Conservation (phyloP, 2,797 vertebrate species). For the Chiroxiphia lanceolata region DNA sequence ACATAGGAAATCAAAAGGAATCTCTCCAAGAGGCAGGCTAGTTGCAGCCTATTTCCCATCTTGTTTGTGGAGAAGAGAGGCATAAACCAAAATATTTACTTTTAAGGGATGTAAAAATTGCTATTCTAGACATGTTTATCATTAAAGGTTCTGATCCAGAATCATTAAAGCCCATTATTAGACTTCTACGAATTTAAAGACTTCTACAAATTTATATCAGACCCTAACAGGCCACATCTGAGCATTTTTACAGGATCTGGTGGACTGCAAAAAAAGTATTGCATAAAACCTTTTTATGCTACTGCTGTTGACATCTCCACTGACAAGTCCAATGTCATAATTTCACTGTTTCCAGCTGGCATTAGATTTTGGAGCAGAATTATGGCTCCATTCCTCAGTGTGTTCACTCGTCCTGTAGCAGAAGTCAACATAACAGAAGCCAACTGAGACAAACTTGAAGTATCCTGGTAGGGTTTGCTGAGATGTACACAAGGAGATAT, state of each 20-base stretch:
- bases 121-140: background rate
- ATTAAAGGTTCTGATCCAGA: slow-evolving; percentile 7
- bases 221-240: background rate
- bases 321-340: slow-evolving; percentile 65
- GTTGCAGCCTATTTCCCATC: background rate
- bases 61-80: background rate
- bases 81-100: slow-evolving; percentile 32
- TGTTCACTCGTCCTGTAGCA: slow-evolving; percentile 57
- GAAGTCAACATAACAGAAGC: slow-evolving; percentile 66
- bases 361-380: slow-evolving; percentile 62
- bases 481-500: background rate
- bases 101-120: background rate
- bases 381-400: slow-evolving; percentile 65
- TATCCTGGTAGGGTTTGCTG: background rate
- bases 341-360: slow-evolving; percentile 65
- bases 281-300: slow-evolving; percentile 33
- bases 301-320: slow-evolving; percentile 56
- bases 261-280: slow-evolving; percentile 33
- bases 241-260: slow-evolving; percentile 25
- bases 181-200: background rate
- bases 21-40: background rate
- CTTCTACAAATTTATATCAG: background rate
- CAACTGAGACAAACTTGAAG: slow-evolving; percentile 46
- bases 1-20: background rate
- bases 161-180: background rate